These are phyloP conservation scores for Enteromius mattozi DNA, from an alignment of 2,797 vertebrate species.

Conservation along the genomic window DNA sequence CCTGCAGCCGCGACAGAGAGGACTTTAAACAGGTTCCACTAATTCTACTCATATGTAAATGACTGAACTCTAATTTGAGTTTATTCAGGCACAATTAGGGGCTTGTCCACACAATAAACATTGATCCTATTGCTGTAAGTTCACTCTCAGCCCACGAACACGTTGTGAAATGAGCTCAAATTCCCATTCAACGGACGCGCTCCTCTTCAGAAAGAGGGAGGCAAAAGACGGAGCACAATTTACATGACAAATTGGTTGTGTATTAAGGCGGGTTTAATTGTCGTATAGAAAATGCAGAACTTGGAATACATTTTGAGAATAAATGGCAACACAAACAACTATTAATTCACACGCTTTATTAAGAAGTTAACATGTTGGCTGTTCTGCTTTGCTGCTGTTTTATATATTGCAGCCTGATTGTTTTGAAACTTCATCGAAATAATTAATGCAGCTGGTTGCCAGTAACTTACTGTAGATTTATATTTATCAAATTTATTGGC, in stretches of 20 bases:
- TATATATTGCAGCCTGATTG: neutral
- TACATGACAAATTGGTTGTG: slow-evolving; percentile 59
- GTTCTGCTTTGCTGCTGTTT: no score
- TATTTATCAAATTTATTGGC: no score
- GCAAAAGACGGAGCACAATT: slow-evolving; percentile 53
- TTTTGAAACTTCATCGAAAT: neutral
- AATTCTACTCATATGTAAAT: slow-evolving; percentile 90
- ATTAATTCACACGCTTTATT: neutral
- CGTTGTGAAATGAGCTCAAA: slow-evolving; percentile 86
- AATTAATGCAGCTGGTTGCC: neutral
- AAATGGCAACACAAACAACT: no score
- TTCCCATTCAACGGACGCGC: slow-evolving; percentile 74
- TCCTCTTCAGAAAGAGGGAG: slow-evolving; percentile 62
- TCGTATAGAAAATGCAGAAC: neutral
- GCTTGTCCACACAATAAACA: slow-evolving; percentile 93
- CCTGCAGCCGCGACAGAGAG: slow-evolving; percentile 80
- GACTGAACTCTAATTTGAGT: slow-evolving; percentile 89
- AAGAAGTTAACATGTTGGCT: neutral
- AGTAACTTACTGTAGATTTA: no score
- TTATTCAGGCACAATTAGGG: slow-evolving; percentile 87
- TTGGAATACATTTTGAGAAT: neutral
- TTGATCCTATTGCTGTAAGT: slow-evolving; percentile 87
- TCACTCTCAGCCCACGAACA: slow-evolving; percentile 72
- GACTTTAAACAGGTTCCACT: slow-evolving; percentile 83
- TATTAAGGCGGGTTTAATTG: slow-evolving; percentile 40